Base-by-base conservation (phyloP, 2,113 vertebrate genomes). In the Pollimyrus isidori region DNA sequence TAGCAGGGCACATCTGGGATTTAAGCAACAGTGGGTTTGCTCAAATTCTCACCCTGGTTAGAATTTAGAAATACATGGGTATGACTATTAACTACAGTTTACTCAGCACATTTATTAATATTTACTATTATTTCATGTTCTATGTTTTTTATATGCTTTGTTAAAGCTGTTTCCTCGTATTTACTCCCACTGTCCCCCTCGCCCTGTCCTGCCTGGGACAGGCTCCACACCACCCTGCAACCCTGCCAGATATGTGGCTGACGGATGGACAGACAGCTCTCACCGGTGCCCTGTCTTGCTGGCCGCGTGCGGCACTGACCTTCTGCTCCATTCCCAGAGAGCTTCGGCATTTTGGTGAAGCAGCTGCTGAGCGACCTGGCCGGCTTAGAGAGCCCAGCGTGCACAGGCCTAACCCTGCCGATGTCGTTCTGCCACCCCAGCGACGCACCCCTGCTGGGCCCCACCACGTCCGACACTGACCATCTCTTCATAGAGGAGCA, bases 401-500 rank as follows among this genome's bases (percentile, higher is more conserved):
- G 95, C 90, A 93, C 96, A 2, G 97, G 97, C 30, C 88, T 95
- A 0, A 95, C 96, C 56, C 93, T 99, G 90, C 94, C 98, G 90
- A 96, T 99, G 7, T 90, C 96, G 0, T 95, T 98, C 90, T 99
- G 97, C 94, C 96, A 97, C 92, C 93, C 88, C 13, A 95, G 95
- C 17, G 98, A 99, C 93, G 94, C 97, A 80, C 90, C 95, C 86
- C 94, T 98, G 90, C 91, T 97, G 0, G 95, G 96, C 90, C 96
- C 96, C 52, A 95, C 95, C 69, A 92, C 96, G 30, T 95, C 95
- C 50, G 95, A 97, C 88, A 95, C 94, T 76, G 96, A 97, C 91
- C 97, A 97, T 89, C 92, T 94, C 92, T 97, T 96, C 95, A 96
- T 98, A 0, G 97, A 99, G 93, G 97, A 98, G 65, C 97, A 99